Conservation (phyloP, 2,797 vertebrate species). For the Rhabdomys pumilio region DNA sequence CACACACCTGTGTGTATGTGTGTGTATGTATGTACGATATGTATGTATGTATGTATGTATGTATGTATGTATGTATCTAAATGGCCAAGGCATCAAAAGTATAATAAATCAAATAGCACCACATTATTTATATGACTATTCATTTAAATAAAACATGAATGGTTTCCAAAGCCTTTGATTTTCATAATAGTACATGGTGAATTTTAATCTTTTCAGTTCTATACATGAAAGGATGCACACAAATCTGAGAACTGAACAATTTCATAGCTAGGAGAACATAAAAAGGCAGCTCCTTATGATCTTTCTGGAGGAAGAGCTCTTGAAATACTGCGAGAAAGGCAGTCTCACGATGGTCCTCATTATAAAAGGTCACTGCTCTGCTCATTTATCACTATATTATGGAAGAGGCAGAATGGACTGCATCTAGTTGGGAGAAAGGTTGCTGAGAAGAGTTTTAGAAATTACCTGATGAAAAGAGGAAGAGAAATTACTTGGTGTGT, state of each 20-base stretch:
- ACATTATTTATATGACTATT: slow-evolving; percentile 26
- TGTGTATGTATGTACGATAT: too few relatives aligned
- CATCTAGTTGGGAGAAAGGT: slow-evolving; percentile 82
- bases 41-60: not conserved
- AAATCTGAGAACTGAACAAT: slow-evolving; percentile 65
- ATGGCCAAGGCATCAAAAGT: slow-evolving; percentile 12
- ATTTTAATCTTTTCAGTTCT: slow-evolving; percentile 33
- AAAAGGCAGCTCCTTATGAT: slow-evolving; percentile 78
- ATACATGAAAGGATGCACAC: slow-evolving; percentile 65
- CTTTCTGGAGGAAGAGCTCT: slow-evolving; percentile 77
- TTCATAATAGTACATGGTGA: slow-evolving; percentile 57
- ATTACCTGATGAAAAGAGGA: slow-evolving; percentile 83
- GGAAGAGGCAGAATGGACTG: slow-evolving; percentile 73
- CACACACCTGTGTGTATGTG: not conserved
- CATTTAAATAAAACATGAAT: slow-evolving; percentile 55
- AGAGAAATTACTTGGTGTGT: slow-evolving; percentile 84
- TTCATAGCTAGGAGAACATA: slow-evolving; percentile 74
- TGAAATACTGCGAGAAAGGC: slow-evolving; percentile 85
- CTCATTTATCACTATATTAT: slow-evolving; percentile 88
- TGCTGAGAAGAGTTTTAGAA: slow-evolving; percentile 83
- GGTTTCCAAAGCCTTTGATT: slow-evolving; percentile 57
- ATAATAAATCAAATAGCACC: not conserved
- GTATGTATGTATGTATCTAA: slow-evolving; percentile 7
- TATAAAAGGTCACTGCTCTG: slow-evolving; percentile 87
- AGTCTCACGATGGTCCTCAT: slow-evolving; percentile 87